Percentiles rank a stretch among this genome's conserved stretches.
Evolutionary conservation across 2,797 vertebrate species (phyloP).

Genomic region (Neomorphus geoffroyi): DNA sequence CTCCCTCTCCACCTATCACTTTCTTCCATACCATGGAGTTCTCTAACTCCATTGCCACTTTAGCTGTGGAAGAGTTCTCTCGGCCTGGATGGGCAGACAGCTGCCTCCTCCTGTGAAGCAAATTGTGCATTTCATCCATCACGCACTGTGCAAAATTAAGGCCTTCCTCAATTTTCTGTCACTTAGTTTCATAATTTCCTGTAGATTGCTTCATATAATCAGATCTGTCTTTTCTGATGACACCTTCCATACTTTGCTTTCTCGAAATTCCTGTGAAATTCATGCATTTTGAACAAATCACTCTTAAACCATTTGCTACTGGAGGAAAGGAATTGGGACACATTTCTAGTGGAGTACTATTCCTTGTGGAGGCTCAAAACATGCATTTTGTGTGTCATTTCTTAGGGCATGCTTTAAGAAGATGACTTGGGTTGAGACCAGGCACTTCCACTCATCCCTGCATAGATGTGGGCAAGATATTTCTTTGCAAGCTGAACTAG

Average conservation of each 20-base stretch:
- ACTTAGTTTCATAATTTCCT: background rate
- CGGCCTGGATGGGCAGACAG: background rate
- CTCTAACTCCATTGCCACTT: background rate
- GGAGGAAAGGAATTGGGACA: background rate
- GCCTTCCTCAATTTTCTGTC: background rate
- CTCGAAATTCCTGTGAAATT: background rate
- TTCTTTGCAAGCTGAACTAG: background rate
- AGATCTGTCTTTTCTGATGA: background rate
- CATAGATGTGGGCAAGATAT: too few species aligned
- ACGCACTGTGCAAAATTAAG: background rate
- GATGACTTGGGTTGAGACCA: background rate
- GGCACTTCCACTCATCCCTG: background rate
- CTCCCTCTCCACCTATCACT: background rate
- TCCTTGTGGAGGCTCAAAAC: background rate
- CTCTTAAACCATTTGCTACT: background rate
- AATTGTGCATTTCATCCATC: background rate
- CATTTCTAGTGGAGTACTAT: background rate
- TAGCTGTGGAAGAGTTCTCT: background rate
- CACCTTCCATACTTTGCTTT: background rate
- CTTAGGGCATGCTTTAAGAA: background rate
- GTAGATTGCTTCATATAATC: background rate
- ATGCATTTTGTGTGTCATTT: fast-evolving
- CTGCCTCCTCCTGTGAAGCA: background rate
- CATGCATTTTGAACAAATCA: background rate
- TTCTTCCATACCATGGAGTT: background rate